A percentile compares a stretch with the other conserved stretches of the same genome.
Evolutionary conservation across 2,797 vertebrate genomes (phyloP).

Genomic region (Premnoplex brunnescens): DNA sequence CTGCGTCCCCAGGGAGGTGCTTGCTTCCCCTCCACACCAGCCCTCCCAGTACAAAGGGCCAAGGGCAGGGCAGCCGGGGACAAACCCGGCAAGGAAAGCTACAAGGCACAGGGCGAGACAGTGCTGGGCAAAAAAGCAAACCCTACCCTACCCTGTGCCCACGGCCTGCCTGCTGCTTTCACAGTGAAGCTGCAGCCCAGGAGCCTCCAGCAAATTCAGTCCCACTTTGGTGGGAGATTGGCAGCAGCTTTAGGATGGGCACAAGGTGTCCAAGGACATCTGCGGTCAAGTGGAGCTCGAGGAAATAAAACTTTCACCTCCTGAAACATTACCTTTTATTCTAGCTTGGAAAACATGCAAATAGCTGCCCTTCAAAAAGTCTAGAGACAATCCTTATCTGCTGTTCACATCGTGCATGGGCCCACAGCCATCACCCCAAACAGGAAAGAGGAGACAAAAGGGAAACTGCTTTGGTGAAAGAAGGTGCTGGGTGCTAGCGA

Average conservation of each 20-base stretch:
- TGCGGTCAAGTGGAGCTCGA: background rate
- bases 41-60: background rate
- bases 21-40: background rate
- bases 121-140: background rate
- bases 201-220: background rate
- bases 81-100: background rate
- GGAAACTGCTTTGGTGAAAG: background rate
- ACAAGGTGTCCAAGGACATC: background rate
- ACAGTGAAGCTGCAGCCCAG: background rate
- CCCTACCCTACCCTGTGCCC: background rate
- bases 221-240: background rate
- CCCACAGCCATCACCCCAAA: fast-evolving
- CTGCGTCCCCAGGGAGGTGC: background rate
- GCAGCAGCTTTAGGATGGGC: background rate
- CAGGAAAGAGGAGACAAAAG: background rate
- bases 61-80: background rate
- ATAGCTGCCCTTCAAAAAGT: background rate
- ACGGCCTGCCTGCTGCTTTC: background rate
- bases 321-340: background rate
- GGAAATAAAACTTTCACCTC: background rate
- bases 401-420: fast-evolving
- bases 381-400: background rate
- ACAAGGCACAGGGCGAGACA: background rate
- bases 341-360: background rate
- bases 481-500: fast-evolving